Base-by-base conservation (phyloP, 2,797 vertebrate genomes). In the Urophycis tenuis region DNA sequence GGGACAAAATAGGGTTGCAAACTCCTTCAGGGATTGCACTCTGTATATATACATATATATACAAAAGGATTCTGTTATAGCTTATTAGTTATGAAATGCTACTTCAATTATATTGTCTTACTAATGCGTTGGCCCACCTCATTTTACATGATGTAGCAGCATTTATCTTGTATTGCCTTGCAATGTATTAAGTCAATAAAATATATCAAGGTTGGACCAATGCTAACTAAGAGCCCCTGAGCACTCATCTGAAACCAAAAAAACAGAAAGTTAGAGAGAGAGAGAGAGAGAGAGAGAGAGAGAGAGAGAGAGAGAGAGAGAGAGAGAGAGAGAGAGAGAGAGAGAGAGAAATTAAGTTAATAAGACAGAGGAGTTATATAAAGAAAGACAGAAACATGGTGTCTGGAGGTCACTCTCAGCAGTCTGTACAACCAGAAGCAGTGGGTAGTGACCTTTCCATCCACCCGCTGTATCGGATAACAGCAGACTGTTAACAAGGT, bases 1-100 rank as follows among this genome's bases (percentile, higher is more conserved):
- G 7, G 78, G 77, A 84, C 81, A 82, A 5, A 83, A 67, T n/a
- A 76, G 69, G 17, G 25, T 39, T 30, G 14, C 22, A 22, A 35
- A n/a, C 19, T 33, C 29, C 30, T 33, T 17, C 15, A 19, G 30
- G 17, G 69, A 32, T 17, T 71, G 12, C 15, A 71, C 30, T 71
- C 5, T 71, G n/a, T n/a, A n/a, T n/a, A n/a, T n/a, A n/a, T n/a
- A n/a, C n/a, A n/a, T n/a, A n/a, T n/a, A 25, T 64, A 12, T 22
- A 17, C 14, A 45, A 9, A 60, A 8, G 53, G 53, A n/a, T 60
- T 41, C 11, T 10, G 53, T 60, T 60, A 60, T 19, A 25, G n/a
- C 53, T 60, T 60, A 60, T 22, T 60, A 9, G 22, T 60, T 25
- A 25, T 22, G 22, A n/a, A 6, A 60, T 1, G 53, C 53, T 60